Conservation (phyloP, 1,140 invertebrate genomes). For the Macrosteles quadrilineatus region DNA sequence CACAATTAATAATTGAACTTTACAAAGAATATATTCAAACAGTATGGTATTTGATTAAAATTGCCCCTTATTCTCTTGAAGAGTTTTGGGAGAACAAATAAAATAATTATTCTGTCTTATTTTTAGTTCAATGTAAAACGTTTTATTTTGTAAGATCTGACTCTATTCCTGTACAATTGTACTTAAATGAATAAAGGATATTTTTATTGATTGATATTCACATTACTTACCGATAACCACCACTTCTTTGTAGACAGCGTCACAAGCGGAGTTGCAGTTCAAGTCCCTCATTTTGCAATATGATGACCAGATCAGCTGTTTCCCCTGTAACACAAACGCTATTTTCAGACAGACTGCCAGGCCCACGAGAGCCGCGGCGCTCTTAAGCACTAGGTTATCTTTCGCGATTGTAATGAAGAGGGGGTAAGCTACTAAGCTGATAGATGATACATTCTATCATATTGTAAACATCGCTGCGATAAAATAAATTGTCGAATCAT, state of each 20-base stretch:
- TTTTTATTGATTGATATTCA: background rate
- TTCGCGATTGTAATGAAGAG: too few species aligned
- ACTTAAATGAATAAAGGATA: too few species aligned
- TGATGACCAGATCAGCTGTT: background rate
- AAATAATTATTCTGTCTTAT: too few species aligned
- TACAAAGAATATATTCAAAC: background rate
- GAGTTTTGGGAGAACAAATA: too few species aligned
- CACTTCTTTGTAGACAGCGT: slow-evolving; percentile 61
- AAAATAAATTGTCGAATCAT: too few species aligned
- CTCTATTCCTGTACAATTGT: background rate
- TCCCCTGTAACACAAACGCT: too few species aligned
- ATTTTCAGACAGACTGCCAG: too few species aligned
- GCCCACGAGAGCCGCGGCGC: too few species aligned
- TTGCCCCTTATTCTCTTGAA: background rate
- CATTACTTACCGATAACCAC: slow-evolving; percentile 60
- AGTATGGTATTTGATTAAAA: background rate
- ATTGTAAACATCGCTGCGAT: too few species aligned
- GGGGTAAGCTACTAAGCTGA: too few species aligned
- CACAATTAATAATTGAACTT: background rate
- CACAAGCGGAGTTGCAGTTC: background rate
- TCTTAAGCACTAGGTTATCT: too few species aligned
- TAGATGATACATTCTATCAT: too few species aligned
- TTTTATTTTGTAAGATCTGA: background rate
- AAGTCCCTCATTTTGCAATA: slow-evolving; percentile 23
- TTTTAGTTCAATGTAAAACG: background rate